These are phyloP conservation scores for Nebria salina DNA, from an alignment of 2,888 invertebrate species.

Conservation along the genomic window DNA sequence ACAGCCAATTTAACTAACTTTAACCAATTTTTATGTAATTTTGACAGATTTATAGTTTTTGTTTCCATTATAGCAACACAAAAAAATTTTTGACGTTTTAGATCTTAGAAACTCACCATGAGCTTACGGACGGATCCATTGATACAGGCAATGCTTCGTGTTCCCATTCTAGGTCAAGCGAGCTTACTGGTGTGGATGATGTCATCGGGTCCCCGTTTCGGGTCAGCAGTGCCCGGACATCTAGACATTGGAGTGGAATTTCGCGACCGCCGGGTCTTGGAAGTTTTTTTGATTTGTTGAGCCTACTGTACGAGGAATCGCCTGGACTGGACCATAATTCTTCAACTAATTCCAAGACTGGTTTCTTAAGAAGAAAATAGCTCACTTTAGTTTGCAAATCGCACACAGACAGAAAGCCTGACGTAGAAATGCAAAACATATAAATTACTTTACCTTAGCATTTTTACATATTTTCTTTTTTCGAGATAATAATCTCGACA, in stretches of 20 bases:
- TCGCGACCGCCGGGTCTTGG: slow-evolving; percentile 62
- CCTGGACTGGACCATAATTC: slow-evolving; percentile 57
- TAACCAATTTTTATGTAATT: not conserved
- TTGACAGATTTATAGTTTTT: not conserved
- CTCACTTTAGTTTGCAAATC: not conserved
- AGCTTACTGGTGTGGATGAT: slow-evolving; percentile 71
- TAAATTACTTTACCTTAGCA: slow-evolving; percentile 54
- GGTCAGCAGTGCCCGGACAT: slow-evolving; percentile 65
- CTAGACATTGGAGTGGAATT: slow-evolving; percentile 70
- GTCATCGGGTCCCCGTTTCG: slow-evolving; percentile 54
- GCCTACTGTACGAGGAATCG: slow-evolving; percentile 58
- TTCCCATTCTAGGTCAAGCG: slow-evolving; percentile 77
- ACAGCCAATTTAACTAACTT: not conserved
- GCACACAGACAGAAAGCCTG: not conserved
- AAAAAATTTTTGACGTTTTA: not conserved
- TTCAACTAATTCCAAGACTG: slow-evolving; percentile 60
- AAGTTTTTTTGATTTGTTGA: slow-evolving; percentile 58
- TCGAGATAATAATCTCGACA: slow-evolving; percentile 56
- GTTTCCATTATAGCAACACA: not conserved
- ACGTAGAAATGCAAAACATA: not conserved
- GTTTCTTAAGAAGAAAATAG: slow-evolving; percentile 54
- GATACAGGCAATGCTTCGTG: slow-evolving; percentile 67
- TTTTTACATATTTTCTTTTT: slow-evolving; percentile 56
- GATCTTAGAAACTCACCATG: slow-evolving; percentile 55
- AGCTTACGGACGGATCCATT: slow-evolving; percentile 59